These are phyloP conservation scores for Alethe diademata DNA, from an alignment of 2,113 vertebrate genomes.

Conservation along the genomic window DNA sequence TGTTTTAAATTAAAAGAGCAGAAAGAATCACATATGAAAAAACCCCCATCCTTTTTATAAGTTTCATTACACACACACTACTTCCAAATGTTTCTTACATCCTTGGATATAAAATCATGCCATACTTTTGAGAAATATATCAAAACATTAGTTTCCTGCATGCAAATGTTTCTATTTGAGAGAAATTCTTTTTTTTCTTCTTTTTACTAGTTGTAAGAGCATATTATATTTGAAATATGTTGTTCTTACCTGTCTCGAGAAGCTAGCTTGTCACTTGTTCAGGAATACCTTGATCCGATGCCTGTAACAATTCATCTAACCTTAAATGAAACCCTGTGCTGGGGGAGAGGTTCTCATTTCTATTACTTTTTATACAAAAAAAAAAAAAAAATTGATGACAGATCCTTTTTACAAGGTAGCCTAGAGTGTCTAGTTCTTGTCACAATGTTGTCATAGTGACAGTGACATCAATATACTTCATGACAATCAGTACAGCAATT, in stretches of 20 bases:
- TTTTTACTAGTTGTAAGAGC: not conserved
- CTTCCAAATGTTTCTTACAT: not conserved
- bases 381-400: slow-evolving; percentile 12
- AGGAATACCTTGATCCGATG: not conserved
- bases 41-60: not conserved
- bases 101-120: not conserved
- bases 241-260: slow-evolving; percentile 54
- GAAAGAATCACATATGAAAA: not conserved
- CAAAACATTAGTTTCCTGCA: not conserved
- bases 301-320: not conserved
- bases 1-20: not conserved
- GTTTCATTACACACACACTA: not conserved
- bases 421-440: slow-evolving; percentile 68
- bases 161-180: not conserved
- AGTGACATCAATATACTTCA: slow-evolving; percentile 72
- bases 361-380: slow-evolving; percentile 1
- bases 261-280: not conserved
- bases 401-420: slow-evolving; percentile 65
- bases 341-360: not conserved
- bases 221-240: not conserved
- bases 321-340: not conserved
- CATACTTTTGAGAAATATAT: not conserved
- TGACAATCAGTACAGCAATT: slow-evolving; percentile 65
- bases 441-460: slow-evolving; percentile 80
- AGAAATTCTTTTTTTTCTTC: not conserved